These are phyloP conservation scores for Microcebus griseorufus DNA, from an alignment of 2,113 vertebrate genomes.

Conservation along the genomic window DNA sequence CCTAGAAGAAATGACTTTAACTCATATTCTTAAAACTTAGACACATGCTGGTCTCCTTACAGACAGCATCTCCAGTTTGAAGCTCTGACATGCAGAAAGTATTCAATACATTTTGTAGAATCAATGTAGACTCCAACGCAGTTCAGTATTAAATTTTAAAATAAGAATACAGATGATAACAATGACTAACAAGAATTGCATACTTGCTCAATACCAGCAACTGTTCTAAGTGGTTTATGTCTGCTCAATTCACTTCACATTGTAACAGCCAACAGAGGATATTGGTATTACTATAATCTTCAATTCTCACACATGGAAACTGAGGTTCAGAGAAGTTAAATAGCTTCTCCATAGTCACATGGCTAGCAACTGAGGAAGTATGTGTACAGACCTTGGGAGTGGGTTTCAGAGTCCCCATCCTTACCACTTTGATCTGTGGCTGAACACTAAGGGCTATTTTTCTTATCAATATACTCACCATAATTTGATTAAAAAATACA, in stretches of 20 bases:
- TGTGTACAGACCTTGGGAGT: rapidly evolving
- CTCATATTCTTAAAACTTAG: not conserved
- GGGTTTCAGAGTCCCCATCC: not conserved
- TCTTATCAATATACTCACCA: not conserved
- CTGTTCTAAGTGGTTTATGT: not conserved
- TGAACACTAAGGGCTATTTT: not conserved
- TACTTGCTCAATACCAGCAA: not conserved
- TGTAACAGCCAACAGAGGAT: too few relatives aligned
- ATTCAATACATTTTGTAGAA: not conserved
- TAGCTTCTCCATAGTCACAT: not conserved
- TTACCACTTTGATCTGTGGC: not conserved
- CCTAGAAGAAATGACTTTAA: not conserved
- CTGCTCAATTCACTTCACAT: not conserved
- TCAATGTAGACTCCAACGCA: not conserved
- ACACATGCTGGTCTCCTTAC: not conserved
- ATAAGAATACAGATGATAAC: not conserved
- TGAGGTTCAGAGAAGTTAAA: not conserved
- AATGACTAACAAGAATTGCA: not conserved
- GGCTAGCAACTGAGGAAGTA: not conserved
- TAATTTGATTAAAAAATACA: not conserved
- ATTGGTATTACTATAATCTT: not conserved
- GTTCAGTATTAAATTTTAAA: not conserved
- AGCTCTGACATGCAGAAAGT: not conserved
- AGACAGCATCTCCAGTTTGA: not conserved
- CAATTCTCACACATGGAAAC: not conserved